Evolutionary conservation across 2,113 vertebrate species (phyloP), one percentile per base, ranked within the genome.

Genomic region (Tiliqua scincoides): DNA sequence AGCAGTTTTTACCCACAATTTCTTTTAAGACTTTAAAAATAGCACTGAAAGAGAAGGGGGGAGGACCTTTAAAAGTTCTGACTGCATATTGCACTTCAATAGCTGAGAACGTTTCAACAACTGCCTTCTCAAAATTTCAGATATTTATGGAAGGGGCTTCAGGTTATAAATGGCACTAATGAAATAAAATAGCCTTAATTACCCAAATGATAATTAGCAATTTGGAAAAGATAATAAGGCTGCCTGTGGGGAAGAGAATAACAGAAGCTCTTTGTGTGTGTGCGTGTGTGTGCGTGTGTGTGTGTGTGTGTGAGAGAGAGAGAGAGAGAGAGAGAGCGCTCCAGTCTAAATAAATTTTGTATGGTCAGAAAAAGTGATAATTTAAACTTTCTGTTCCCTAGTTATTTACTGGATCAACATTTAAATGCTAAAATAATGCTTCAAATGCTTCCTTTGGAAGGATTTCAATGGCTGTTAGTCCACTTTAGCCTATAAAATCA

Each of bases 111-210:
- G 65, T 91, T 76, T 17, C 32, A 84, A 4, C 72, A 84, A 63
- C 79, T 35, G n/a, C 0, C 25, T 89, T 54, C 3, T 75, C 27
- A 70, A 6, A 59, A 20, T 80, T 85, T 87, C 65, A 35, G 30
- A 7, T 85, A 91, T 86, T 7, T 84, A 15, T 62, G 62, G 70
- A 86, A 30, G 10, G 84, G 0, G 0, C 52, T 85, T 90, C 43
- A 37, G 52, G 78, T 2, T 14, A 63, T 0, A 0, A 57, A 40
- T 2, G 30, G 48, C 32, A 85, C 57, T 89, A 85, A 87, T 87
- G 20, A 91, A 89, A 79, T 10, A 65, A 77, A 75, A 63, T 43
- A 80, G 73, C 83, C 48, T 85, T 90, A 91, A 91, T 91, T 89
- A 82, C 72, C 11, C 5, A 61, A 79, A 14, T 61, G 17, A 52